Evolutionary conservation across 2,113 vertebrate species (phyloP), one percentile per base, ranked within the genome.

Genomic region (Tonatia bakeri): DNA sequence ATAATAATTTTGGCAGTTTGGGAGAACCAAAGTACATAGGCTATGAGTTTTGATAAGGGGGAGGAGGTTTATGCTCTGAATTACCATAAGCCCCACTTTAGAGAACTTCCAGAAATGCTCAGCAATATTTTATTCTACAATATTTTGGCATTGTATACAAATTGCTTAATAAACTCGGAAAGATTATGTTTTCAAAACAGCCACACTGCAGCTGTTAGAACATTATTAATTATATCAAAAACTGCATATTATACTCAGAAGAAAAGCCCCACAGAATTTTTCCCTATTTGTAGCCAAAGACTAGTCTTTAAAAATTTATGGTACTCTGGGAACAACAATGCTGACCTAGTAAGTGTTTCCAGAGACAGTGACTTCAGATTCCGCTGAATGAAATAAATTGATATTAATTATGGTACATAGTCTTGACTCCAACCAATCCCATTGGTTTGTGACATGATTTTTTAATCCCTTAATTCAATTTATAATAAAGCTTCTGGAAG

Each of bases 181-280:
- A 65, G 77, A 95, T n/a, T 92, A 70, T 95, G 52, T 96, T 97
- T 96, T 96, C 59, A 95, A 95, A 96, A 95, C 43, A 93, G 17
- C n/a, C n/a, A 80, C 33, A 69, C 59, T 94, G 38, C 14, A 91
- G 38, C n/a, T 96, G 56, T 94, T 89, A 43, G 47, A 70, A 77
- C 19, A 94, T 88, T 93, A 93, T 96, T 92, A 93, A 96, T 95
- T 90, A 94, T 90, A 91, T 94, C 36, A 95, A 87, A 95, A 97
- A 91, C 56, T 80, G 24, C 19, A 38, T 50, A 92, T 40, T 76
- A 13, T 79, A 84, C 61, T 56, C 38, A 13, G 43, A 80, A 90
- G 82, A 93, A 90, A 94, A 65, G 12, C 3, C 52, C 93, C 52
- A 64, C 7, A 83, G 5, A 38, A 47, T 56, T 94, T 76, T 81